Percentiles rank a stretch among this genome's conserved stretches.
phyloP scores from a whole-genome alignment of 2,888 invertebrate genomes.

The Druceiella hillmani region DNA sequence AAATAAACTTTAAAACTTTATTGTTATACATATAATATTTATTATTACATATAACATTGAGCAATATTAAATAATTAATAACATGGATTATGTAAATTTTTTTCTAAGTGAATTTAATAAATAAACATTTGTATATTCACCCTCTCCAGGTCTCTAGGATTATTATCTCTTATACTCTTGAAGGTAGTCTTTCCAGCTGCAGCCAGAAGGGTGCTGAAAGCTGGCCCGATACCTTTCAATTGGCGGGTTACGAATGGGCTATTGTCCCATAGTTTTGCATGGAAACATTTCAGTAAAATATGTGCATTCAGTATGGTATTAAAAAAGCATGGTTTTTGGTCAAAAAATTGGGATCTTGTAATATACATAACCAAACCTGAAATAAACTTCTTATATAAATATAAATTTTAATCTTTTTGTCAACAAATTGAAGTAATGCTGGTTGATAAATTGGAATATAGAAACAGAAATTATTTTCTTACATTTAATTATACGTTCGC shows the following conservation, averaged over 20 bases:
- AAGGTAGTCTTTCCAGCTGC: slow-evolving; percentile 64
- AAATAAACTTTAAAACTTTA: too few relatives aligned
- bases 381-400: slow-evolving; percentile 12
- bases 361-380: slow-evolving; percentile 56
- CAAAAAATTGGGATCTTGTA: slow-evolving; percentile 34
- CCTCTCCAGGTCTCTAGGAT: slow-evolving; percentile 70
- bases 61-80: slow-evolving; percentile 1
- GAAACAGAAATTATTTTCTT: slow-evolving; percentile 30
- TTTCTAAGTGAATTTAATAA: slow-evolving; percentile 17
- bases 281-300: slow-evolving; percentile 61
- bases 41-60: slow-evolving; percentile 4
- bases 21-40: slow-evolving; percentile 1
- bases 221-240: slow-evolving; percentile 64
- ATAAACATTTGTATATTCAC: slow-evolving; percentile 35
- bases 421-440: too few relatives aligned
- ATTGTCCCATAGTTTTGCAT: slow-evolving; percentile 69
- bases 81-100: not conserved
- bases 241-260: slow-evolving; percentile 63
- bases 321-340: slow-evolving; percentile 36
- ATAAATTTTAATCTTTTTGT: not conserved
- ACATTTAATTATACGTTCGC: slow-evolving; percentile 66
- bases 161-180: slow-evolving; percentile 55
- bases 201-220: slow-evolving; percentile 57
- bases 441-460: not conserved
- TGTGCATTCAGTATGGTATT: slow-evolving; percentile 54